These are phyloP conservation scores for Myiozetetes cayanensis DNA, from an alignment of 2,113 vertebrate species.

Conservation along the genomic window DNA sequence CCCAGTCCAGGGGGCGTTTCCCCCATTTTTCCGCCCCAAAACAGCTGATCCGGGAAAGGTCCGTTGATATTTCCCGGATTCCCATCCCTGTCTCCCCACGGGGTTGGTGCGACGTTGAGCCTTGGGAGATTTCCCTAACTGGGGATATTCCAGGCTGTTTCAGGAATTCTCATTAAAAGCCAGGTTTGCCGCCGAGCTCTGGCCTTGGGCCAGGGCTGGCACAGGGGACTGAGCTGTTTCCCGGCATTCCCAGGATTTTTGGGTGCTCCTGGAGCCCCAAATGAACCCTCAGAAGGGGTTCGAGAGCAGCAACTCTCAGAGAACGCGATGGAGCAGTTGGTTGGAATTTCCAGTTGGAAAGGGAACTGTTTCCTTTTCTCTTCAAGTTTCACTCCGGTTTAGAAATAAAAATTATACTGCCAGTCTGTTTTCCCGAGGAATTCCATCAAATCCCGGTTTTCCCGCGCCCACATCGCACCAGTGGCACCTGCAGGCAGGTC, in stretches of 20 bases:
- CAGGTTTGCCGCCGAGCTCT: not conserved
- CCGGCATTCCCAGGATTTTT: not conserved
- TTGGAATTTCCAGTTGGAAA: not conserved
- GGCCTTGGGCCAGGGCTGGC: not conserved
- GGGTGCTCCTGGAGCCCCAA: not conserved
- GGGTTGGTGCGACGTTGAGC: too few species aligned
- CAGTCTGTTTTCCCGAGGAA: not conserved
- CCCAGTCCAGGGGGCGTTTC: not conserved
- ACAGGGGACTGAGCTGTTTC: not conserved
- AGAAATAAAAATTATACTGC: not conserved
- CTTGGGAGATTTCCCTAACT: not conserved
- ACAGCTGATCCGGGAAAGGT: not conserved
- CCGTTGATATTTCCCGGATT: rapidly evolving
- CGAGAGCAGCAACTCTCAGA: not conserved
- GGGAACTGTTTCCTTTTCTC: not conserved
- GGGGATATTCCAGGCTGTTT: not conserved
- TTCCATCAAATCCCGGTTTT: rapidly evolving
- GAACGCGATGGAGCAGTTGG: not conserved
- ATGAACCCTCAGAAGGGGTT: not conserved
- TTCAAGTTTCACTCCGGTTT: not conserved
- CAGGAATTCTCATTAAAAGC: not conserved
- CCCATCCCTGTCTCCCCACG: not conserved
- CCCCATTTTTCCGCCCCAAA: rapidly evolving
- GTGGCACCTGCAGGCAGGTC: not conserved
- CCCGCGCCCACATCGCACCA: rapidly evolving